Percentiles rank a stretch among this genome's conserved stretches.
These are phyloP conservation scores for Heterotilapia buettikoferi DNA, from an alignment of 2,113 vertebrate genomes.

Conservation along the genomic window DNA sequence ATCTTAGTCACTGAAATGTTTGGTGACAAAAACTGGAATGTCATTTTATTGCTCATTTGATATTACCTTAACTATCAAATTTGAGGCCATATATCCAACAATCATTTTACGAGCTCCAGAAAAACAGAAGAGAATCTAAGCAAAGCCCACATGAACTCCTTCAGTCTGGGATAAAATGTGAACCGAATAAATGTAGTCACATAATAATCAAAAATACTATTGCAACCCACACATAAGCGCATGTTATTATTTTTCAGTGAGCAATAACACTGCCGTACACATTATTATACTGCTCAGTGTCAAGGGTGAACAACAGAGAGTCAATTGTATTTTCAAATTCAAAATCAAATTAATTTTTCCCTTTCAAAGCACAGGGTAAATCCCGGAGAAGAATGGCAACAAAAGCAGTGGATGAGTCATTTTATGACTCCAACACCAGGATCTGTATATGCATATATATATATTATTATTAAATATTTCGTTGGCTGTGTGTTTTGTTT, in stretches of 20 bases:
- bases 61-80: not conserved
- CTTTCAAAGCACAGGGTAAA: not conserved
- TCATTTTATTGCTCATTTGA: not conserved
- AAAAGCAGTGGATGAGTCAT: not conserved
- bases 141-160: not conserved
- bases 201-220: slow-evolving; percentile 36
- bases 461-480: not conserved
- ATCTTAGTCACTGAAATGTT: not conserved
- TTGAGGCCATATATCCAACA: not conserved
- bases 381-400: not conserved
- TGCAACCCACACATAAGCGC: slow-evolving; percentile 10
- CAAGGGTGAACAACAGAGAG: slow-evolving; percentile 21
- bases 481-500: not conserved
- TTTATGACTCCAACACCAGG: not conserved
- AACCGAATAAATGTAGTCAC: slow-evolving; percentile 19
- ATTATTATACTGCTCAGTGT: slow-evolving; percentile 40
- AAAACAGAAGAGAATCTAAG: not conserved
- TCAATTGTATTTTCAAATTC: slow-evolving; percentile 37
- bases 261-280: not conserved
- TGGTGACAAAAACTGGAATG: not conserved
- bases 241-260: slow-evolving; percentile 34
- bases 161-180: slow-evolving; percentile 26
- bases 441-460: not conserved
- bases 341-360: slow-evolving; percentile 42
- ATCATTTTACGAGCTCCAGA: not conserved